phyloP scores from a whole-genome alignment of 2,113 vertebrate genomes.

The Alectura lathami region DNA sequence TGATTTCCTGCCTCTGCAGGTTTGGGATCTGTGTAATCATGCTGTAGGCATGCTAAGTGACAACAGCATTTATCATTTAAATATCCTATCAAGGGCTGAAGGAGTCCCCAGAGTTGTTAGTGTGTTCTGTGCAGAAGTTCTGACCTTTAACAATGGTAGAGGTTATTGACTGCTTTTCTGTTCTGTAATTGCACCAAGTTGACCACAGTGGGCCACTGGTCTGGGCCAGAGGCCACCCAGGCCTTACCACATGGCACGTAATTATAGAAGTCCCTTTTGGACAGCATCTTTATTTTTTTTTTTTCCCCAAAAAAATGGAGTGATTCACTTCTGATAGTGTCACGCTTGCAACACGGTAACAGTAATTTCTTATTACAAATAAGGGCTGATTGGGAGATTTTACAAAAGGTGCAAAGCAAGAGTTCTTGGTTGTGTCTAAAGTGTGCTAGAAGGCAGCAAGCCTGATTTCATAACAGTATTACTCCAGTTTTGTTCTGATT shows the following conservation, averaged over 20 bases:
- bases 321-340: not conserved
- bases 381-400: not conserved
- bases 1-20: not conserved
- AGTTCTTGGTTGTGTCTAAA: not conserved
- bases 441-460: not conserved
- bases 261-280: not conserved
- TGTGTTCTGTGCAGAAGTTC: not conserved
- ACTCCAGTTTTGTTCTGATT: not conserved
- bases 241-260: not conserved
- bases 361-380: not conserved
- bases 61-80: not conserved
- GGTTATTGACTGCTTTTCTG: not conserved
- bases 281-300: not conserved
- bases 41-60: accelerated
- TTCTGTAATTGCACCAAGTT: not conserved
- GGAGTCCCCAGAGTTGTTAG: not conserved
- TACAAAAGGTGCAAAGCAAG: not conserved
- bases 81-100: not conserved
- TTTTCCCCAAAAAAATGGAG: not conserved
- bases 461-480: not conserved
- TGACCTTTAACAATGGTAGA: not conserved
- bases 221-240: constrained; percentile 7
- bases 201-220: not conserved
- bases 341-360: not conserved
- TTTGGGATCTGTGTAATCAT: not conserved